A percentile compares a stretch with the other conserved stretches of the same genome.
phyloP scores from a whole-genome alignment of 2,888 invertebrate species.

The Sarcophaga carnaria region DNA sequence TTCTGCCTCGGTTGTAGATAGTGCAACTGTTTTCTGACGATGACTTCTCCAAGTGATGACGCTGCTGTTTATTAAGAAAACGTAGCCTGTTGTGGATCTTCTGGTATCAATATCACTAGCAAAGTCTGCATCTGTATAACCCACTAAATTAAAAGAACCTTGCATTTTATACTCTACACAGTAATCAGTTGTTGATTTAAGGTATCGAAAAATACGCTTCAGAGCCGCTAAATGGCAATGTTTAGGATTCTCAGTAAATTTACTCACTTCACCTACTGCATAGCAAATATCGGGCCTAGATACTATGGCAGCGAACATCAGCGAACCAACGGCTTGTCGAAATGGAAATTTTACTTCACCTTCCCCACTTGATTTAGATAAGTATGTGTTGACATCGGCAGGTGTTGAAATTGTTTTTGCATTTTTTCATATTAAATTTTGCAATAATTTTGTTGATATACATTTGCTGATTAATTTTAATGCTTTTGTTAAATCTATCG shows the following conservation, averaged over 20 bases:
- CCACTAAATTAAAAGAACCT: conserved; percentile 12
- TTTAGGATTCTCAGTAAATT: conserved; percentile 51
- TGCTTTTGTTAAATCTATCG: conserved; percentile 37
- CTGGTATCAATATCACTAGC: conserved; percentile 33
- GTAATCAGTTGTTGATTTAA: conserved; percentile 27
- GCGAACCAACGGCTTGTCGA: conserved; percentile 59
- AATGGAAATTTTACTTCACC: conserved; percentile 5
- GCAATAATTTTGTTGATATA: conserved; percentile 61
- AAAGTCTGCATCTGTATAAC: conserved; percentile 43
- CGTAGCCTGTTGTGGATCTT: conserved; percentile 69
- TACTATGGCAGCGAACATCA: conserved; percentile 69
- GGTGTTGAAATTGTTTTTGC: conserved; percentile 66
- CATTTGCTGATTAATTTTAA: conserved; percentile 54
- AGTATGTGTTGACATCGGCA: conserved; percentile 47
- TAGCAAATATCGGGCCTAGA: conserved; percentile 69
- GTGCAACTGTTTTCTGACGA: conserved; percentile 72
- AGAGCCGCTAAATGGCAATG: conserved; percentile 53
- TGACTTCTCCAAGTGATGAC: conserved; percentile 73
- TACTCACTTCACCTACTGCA: conserved; percentile 59
- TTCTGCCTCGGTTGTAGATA: conserved; percentile 74
- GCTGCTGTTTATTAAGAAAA: conserved; percentile 69
- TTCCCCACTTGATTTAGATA: conserved; percentile 28
- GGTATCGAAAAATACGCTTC: conserved; percentile 51
- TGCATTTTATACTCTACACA: conserved; percentile 54
- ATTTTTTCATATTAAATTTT: conserved; percentile 62